Percentiles rank a stretch among this genome's conserved stretches.
phyloP scores from a whole-genome alignment of 1,140 invertebrate genomes.

The Adoxophyes honmai region DNA sequence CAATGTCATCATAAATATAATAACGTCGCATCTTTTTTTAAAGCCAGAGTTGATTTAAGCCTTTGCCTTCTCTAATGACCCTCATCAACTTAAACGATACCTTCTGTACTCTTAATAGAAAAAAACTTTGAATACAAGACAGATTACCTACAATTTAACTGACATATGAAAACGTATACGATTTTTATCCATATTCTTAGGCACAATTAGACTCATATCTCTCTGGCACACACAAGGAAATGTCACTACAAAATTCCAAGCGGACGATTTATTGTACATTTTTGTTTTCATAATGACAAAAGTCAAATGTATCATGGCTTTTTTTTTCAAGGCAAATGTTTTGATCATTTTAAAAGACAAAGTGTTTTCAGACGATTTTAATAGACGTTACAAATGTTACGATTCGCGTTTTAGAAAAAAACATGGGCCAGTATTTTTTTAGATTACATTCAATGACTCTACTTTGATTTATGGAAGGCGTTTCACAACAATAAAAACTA shows the following conservation, averaged over 20 bases:
- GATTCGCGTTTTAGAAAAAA: no score
- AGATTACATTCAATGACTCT: no score
- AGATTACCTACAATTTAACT: conserved; percentile 11
- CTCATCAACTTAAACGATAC: background rate
- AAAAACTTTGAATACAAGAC: conserved; percentile 10
- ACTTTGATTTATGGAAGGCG: no score
- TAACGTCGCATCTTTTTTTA: conserved; percentile 11
- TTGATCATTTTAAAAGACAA: background rate
- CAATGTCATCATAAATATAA: conserved; percentile 7
- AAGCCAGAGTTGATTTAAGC: conserved; percentile 8
- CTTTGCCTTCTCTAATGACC: background rate
- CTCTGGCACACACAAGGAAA: background rate
- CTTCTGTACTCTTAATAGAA: conserved; percentile 9
- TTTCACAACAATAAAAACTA: no score
- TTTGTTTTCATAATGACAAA: conserved; percentile 12
- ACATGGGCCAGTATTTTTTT: no score
- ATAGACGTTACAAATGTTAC: no score
- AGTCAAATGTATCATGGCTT: background rate
- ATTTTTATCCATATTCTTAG: background rate
- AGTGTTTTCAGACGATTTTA: background rate
- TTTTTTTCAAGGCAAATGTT: conserved; percentile 10
- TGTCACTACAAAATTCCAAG: background rate
- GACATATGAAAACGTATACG: background rate
- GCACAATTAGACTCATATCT: background rate
- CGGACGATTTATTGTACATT: conserved; percentile 10